Evolutionary conservation across 2,888 invertebrate genomes (phyloP), one percentile per base, ranked within the genome.

Genomic region (Volucella inflata): DNA sequence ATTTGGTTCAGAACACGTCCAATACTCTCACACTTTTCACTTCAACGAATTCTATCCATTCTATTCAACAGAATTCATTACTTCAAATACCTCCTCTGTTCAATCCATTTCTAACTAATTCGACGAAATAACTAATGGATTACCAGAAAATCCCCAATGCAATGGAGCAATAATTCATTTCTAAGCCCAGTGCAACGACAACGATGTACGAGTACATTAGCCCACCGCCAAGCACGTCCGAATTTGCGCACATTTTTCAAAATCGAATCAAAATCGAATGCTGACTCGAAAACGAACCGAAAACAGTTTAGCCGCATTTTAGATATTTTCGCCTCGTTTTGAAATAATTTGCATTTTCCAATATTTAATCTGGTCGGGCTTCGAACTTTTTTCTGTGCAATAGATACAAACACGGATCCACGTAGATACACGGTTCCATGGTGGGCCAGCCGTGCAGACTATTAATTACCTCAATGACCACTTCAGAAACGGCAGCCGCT

Each of bases 251-350:
- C 40, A 79, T 53, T 59, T 79, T 38, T 38, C n/a, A n/a, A 64
- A 81, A 81, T 70, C 81, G 70, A 81, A 81, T 81, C 72, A 68
- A 62, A 67, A 30, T 42, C 16, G 46, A 67, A 67, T 48, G 38
- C 14, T 38, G 48, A 12, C 8, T 8, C 12, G 14, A 17, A 16
- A 16, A 9, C 14, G 8, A 12, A 38, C 8, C 51, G 62, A 78
- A 51, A 71, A 64, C 62, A 46, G 46, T 62, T 76, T 67, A 76
- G 72, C 85, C 85, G 46, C 85, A 80, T 62, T 85, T 76, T 71
- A 80, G 60, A 76, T 68, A 60, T 50, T 42, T 11, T 16, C 30
- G 10, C 48, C 16, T 9, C 21, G 60, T 50, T 36, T 51, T 75
- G 67, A 62, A 74, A 72, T 70, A 65, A 70, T 70, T 59, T 70